Conservation (phyloP, 1,140 invertebrate species). For the Magallana ariakensis region DNA sequence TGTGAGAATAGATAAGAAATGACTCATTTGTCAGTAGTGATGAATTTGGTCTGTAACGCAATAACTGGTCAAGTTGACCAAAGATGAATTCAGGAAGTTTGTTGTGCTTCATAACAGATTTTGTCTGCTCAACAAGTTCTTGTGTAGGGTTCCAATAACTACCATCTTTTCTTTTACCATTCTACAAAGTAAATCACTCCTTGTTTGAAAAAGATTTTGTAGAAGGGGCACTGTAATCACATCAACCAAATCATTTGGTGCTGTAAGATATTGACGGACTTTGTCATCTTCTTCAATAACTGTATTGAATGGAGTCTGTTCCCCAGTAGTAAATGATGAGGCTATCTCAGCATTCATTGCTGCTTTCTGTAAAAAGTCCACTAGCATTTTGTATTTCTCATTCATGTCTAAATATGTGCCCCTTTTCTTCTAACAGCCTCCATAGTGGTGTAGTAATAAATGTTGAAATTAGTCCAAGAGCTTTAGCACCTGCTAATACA, state of each 20-base stretch:
- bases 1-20: constrained; percentile 49
- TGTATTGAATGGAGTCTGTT: constrained; percentile 28
- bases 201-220: constrained; percentile 38
- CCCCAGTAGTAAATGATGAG: constrained; percentile 21
- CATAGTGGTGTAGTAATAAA: constrained; percentile 46
- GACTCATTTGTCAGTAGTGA: constrained; percentile 47
- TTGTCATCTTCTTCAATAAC: constrained; percentile 12
- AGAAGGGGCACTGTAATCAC: constrained; percentile 23
- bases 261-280: constrained; percentile 14
- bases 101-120: constrained; percentile 48
- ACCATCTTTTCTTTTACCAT: constrained; percentile 38
- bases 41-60: constrained; percentile 48
- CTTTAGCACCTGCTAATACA: constrained; percentile 36
- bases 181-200: constrained; percentile 17
- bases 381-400: constrained; percentile 24
- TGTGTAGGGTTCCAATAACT: constrained; percentile 36
- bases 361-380: constrained; percentile 24
- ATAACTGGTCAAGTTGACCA: constrained; percentile 39
- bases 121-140: constrained; percentile 13
- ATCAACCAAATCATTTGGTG: constrained; percentile 23
- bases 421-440: constrained; percentile 4
- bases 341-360: constrained; percentile 4
- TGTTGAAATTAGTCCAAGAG: constrained; percentile 45
- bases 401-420: constrained; percentile 40
- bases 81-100: constrained; percentile 47